These are phyloP conservation scores for Coreius guichenoti DNA, from an alignment of 2,797 vertebrate genomes.

Conservation along the genomic window DNA sequence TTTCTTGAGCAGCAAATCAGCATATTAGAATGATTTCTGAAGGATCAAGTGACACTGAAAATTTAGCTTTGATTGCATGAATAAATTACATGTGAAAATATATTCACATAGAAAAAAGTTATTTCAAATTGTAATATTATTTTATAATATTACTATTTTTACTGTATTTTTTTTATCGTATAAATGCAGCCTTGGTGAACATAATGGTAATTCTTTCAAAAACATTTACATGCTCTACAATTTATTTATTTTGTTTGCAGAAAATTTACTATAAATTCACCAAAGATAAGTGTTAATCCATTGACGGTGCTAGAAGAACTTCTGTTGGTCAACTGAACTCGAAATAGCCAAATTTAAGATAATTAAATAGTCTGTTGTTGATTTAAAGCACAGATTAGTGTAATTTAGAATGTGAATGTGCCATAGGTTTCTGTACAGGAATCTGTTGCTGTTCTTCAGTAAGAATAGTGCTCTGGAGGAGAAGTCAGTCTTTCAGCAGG, in stretches of 20 bases:
- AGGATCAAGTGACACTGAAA: background rate
- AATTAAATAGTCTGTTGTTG: background rate
- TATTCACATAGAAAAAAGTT: background rate
- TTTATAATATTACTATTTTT: background rate
- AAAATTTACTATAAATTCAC: no score
- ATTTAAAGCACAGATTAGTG: background rate
- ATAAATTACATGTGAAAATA: background rate
- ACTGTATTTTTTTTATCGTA: no score
- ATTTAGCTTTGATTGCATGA: background rate
- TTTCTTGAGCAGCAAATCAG: background rate
- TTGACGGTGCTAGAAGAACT: no score
- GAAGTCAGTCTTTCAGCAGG: slow-evolving; percentile 87
- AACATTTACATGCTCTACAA: no score
- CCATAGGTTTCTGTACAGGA: slow-evolving; percentile 91
- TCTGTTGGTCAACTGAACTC: background rate
- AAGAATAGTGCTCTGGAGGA: slow-evolving; percentile 80
- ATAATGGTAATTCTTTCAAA: no score
- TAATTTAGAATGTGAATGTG: slow-evolving; percentile 47
- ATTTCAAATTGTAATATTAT: background rate
- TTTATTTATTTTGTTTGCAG: no score
- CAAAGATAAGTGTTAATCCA: no score
- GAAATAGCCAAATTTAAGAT: background rate
- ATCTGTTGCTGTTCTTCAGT: slow-evolving; percentile 91
- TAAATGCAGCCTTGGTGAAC: no score
- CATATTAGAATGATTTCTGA: background rate